Evolutionary conservation across 2,797 vertebrate genomes (phyloP).

Genomic region (Cyclopterus lumpus): DNA sequence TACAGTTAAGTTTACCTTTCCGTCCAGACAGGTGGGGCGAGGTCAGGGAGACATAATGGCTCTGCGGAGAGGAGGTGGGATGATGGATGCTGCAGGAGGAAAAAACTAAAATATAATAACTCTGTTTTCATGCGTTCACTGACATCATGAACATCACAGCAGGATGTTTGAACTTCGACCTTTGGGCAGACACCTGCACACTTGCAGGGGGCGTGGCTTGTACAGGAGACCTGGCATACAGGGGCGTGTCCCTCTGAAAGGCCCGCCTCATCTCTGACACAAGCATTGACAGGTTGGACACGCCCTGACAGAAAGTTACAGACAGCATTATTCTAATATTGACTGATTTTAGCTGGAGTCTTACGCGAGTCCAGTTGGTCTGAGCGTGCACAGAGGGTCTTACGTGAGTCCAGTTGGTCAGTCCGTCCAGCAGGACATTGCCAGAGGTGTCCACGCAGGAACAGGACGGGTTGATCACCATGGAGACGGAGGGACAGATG

Average conservation of each 20-base stretch:
- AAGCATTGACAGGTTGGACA: slow-evolving; percentile 75
- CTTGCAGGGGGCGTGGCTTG: slow-evolving; percentile 7
- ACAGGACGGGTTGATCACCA: slow-evolving; percentile 80
- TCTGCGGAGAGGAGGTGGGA: neutral
- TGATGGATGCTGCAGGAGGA: slow-evolving; percentile 22
- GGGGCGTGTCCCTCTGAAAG: slow-evolving; percentile 80
- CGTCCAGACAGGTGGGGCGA: neutral
- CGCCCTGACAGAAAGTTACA: slow-evolving; percentile 66
- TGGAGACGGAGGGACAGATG: slow-evolving; percentile 74
- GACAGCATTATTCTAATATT: neutral
- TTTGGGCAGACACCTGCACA: slow-evolving; percentile 4
- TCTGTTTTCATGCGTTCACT: neutral
- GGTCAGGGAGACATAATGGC: neutral
- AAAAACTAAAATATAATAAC: neutral
- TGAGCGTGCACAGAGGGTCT: too few relatives aligned
- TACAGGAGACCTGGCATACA: slow-evolving; percentile 64
- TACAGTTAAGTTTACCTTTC: slow-evolving; percentile 35
- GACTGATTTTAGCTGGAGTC: too few relatives aligned
- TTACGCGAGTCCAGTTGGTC: too few relatives aligned
- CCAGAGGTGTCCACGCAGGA: slow-evolving; percentile 73
- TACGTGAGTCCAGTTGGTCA: slow-evolving; percentile 73
- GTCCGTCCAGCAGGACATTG: slow-evolving; percentile 65
- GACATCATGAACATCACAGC: neutral
- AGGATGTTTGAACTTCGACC: slow-evolving; percentile 18
- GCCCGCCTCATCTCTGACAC: slow-evolving; percentile 81